Evolutionary conservation across 2,888 invertebrate species (phyloP).

Genomic region (Orchesella flavescens): DNA sequence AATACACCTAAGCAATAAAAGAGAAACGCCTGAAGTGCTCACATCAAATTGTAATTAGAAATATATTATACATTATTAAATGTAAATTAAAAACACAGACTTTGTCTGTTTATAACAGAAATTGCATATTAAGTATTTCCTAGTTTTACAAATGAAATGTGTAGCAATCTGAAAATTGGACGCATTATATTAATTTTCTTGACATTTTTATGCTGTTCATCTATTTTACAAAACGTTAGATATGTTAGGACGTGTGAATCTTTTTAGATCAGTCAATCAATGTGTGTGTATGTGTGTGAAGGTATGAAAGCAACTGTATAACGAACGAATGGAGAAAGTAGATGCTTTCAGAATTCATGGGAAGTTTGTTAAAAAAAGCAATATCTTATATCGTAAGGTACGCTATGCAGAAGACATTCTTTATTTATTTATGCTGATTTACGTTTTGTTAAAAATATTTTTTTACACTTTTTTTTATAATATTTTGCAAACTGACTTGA

Average conservation of each 20-base stretch:
- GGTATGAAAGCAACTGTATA: background rate
- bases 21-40: constrained; percentile 42
- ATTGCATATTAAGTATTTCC: no score
- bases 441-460: background rate
- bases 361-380: no score
- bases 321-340: background rate
- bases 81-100: constrained; percentile 1
- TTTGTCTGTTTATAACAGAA: no score
- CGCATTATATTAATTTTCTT: constrained; percentile 4
- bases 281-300: background rate
- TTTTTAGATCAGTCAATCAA: no score
- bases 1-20: background rate
- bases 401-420: background rate
- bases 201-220: constrained; percentile 7
- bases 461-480: background rate
- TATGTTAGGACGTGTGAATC: no score
- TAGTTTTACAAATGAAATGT: background rate
- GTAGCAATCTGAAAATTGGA: background rate
- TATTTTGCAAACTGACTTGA: background rate
- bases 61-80: no score
- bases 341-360: no score
- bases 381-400: background rate
- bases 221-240: background rate
- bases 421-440: constrained; percentile 5
- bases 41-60: constrained; percentile 9